Evolutionary conservation across 30 jellyfish, hydroid and myxozoan species (phyloP), one percentile per base, ranked within the genome.

Genomic region (Pseudorhiza aurosa): DNA sequence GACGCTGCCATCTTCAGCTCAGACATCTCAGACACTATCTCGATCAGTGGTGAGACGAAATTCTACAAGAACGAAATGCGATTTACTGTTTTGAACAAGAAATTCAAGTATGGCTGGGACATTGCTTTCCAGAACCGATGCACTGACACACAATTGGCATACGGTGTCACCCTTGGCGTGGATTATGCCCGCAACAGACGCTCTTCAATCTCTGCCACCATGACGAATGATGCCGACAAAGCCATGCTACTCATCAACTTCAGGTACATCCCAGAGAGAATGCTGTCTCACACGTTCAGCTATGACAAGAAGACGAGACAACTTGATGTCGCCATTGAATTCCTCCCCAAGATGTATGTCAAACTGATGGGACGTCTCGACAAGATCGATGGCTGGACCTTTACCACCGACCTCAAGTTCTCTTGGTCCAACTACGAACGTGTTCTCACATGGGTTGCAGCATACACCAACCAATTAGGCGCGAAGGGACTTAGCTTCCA

Each of bases 101-200:
- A 78, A n/a, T 94, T 72, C 77, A 95, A 62, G 76, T 94, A 83
- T 59, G 99, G 99, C 26, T 94, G 97, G 99, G 96, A 94, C 59
- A 65, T 85, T 22, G 46, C 64, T 8, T 87, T 62, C 57, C 70
- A 69, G 50, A 71, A 75, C 87, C 58, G 83, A 35, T 32, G 86
- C 88, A 82, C 96, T 19, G 95, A 39, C 1, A 65, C 75, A 19
- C 68, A 42, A 39, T 55, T 80, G 29, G 95, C 75, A 12, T 88
- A 81, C 79, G 95, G 83, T 19, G 55, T 87, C 39, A 67, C 95
- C 37, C 42, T 77, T 33, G 89, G 99, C 31, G 47, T 94, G 19
- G 85, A 82, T 53, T 94, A 94, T 58, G 92, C 96, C 3, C 91
- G 62, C 17, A 75, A 77, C 63, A 76, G 96, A 10, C 68, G 94